A percentile compares a stretch with the other conserved stretches of the same genome.
These are phyloP conservation scores for Orthonevra nobilis DNA, from an alignment of 2,888 invertebrate genomes.

Conservation along the genomic window DNA sequence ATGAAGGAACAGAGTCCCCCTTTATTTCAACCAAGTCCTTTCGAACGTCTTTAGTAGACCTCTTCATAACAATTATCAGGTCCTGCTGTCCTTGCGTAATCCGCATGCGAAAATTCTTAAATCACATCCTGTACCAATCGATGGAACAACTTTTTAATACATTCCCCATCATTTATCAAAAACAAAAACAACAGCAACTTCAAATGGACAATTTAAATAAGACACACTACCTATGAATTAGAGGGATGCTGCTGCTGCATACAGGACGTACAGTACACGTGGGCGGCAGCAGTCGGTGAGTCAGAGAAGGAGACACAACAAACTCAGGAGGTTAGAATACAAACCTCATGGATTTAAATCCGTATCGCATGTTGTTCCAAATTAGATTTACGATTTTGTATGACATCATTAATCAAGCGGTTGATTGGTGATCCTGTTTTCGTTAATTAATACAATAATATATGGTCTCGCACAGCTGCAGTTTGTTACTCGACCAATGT, in stretches of 20 bases:
- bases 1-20: too few relatives aligned
- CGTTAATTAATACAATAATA: constrained; percentile 81
- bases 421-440: constrained; percentile 81
- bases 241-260: constrained; percentile 29
- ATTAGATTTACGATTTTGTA: constrained; percentile 80
- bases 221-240: constrained; percentile 46
- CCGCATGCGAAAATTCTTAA: too few relatives aligned
- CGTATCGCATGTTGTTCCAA: constrained; percentile 72
- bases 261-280: constrained; percentile 4
- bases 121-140: too few relatives aligned
- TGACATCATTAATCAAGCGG: constrained; percentile 81
- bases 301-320: constrained; percentile 18
- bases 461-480: constrained; percentile 74
- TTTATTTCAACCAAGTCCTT: too few relatives aligned
- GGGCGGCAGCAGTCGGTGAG: not conserved
- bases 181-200: constrained; percentile 24
- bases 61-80: too few relatives aligned
- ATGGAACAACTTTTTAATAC: constrained; percentile 35
- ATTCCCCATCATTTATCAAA: constrained; percentile 19
- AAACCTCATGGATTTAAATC: constrained; percentile 69
- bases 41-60: too few relatives aligned
- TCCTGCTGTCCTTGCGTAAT: too few relatives aligned
- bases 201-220: constrained; percentile 53
- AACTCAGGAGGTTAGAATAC: constrained; percentile 51
- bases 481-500: constrained; percentile 62